These are phyloP conservation scores for Syngnathus acus DNA, from an alignment of 2,797 vertebrate species.

Conservation along the genomic window DNA sequence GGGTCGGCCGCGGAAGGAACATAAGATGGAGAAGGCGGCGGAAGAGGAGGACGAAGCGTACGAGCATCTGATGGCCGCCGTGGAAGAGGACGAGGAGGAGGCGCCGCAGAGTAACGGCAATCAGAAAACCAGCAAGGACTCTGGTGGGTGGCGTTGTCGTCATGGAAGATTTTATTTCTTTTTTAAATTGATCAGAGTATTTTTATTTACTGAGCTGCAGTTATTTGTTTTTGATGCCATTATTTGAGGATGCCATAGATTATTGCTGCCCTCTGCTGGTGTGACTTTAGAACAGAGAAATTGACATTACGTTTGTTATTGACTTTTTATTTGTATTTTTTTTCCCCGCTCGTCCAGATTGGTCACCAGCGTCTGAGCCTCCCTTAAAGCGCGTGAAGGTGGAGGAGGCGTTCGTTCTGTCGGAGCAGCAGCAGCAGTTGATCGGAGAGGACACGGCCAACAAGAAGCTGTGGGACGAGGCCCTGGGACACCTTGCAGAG, in stretches of 20 bases:
- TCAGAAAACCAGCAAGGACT: slow-evolving; percentile 52
- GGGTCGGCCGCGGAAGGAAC: slow-evolving; percentile 61
- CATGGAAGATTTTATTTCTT: neutral
- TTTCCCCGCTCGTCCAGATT: slow-evolving; percentile 22
- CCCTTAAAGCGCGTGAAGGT: slow-evolving; percentile 79
- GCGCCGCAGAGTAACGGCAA: slow-evolving; percentile 62
- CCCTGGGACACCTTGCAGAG: slow-evolving; percentile 82
- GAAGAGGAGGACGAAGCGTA: slow-evolving; percentile 48
- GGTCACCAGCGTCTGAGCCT: slow-evolving; percentile 48
- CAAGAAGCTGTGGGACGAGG: slow-evolving; percentile 96
- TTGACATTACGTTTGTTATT: no score
- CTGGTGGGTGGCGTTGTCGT: slow-evolving; percentile 45
- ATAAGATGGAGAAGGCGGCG: slow-evolving; percentile 58
- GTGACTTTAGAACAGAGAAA: neutral
- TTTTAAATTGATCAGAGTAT: no score
- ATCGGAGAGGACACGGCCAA: slow-evolving; percentile 88
- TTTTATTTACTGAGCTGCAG: neutral
- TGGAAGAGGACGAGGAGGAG: slow-evolving; percentile 36
- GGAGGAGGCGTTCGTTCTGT: slow-evolving; percentile 86
- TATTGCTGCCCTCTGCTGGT: neutral
- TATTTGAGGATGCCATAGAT: neutral
- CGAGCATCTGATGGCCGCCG: slow-evolving; percentile 18
- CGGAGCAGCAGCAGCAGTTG: slow-evolving; percentile 82
- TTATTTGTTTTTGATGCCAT: neutral
- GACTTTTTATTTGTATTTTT: neutral